Conservation (phyloP, 2,797 vertebrate species). For the Onychomys torridus region DNA sequence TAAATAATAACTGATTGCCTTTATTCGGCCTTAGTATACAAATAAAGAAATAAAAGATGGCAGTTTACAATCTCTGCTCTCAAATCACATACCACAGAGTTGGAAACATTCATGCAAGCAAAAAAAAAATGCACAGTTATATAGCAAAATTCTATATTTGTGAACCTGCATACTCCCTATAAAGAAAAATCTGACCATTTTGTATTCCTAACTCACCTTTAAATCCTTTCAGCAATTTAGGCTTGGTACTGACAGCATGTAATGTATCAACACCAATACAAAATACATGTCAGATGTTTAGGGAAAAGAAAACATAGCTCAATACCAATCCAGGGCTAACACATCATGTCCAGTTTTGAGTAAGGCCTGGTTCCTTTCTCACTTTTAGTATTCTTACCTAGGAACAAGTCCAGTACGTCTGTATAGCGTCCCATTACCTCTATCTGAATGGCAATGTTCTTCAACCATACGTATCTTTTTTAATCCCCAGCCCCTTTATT, state of each 20-base stretch:
- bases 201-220: slow-evolving; percentile 30
- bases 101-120: background rate
- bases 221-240: background rate
- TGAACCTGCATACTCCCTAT: background rate
- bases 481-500: background rate
- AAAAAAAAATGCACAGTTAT: slow-evolving; percentile 30
- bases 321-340: background rate
- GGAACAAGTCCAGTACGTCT: background rate
- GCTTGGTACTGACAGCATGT: slow-evolving; percentile 16
- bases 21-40: slow-evolving; percentile 35
- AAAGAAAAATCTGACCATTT: background rate
- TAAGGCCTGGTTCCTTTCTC: background rate
- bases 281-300: background rate
- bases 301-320: slow-evolving; percentile 18
- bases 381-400: background rate
- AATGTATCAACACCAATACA: background rate
- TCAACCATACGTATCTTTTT: slow-evolving; percentile 8
- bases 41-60: slow-evolving; percentile 35
- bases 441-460: background rate
- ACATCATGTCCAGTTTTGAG: slow-evolving; percentile 1
- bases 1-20: slow-evolving; percentile 49
- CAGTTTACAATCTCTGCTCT: slow-evolving; percentile 29
- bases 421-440: background rate
- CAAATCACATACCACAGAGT: slow-evolving; percentile 1
- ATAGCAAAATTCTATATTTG: slow-evolving; percentile 22